A percentile compares a stretch with the other conserved stretches of the same genome.
Evolutionary conservation across 2,113 vertebrate genomes (phyloP).

Genomic region (Spheniscus mendiculus): DNA sequence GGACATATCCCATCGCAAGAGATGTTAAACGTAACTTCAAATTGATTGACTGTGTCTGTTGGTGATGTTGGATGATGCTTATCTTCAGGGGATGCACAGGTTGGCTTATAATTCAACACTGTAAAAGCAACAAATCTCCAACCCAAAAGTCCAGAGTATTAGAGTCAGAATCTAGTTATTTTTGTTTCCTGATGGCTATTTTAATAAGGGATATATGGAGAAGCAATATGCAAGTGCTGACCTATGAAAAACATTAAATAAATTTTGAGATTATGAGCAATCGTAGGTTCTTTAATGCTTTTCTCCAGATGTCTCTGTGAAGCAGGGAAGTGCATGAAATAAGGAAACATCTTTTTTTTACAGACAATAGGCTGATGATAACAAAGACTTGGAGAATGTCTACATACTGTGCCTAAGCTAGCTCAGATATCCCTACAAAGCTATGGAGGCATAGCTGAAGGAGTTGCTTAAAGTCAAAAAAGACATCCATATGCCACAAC

Average conservation of each 20-base stretch:
- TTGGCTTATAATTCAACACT: neutral
- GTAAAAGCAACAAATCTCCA: neutral
- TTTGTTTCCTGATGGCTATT: neutral
- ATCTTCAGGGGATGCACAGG: neutral
- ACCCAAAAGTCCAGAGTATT: neutral
- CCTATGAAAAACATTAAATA: neutral
- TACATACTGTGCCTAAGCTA: neutral
- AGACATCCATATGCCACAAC: neutral
- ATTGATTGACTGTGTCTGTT: neutral
- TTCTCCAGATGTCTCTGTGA: neutral
- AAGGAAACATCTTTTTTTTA: neutral
- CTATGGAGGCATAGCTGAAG: neutral
- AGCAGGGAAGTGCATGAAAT: neutral
- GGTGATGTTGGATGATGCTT: neutral
- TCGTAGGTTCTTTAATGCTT: neutral
- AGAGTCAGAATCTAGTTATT: neutral
- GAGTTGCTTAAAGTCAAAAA: neutral
- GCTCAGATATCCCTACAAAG: neutral
- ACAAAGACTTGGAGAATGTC: neutral
- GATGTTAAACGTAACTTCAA: neutral
- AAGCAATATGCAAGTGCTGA: neutral
- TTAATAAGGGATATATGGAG: neutral
- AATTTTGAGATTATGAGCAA: neutral
- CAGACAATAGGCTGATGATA: neutral
- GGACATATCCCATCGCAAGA: neutral